Evolutionary conservation across 2,888 invertebrate genomes (phyloP), one percentile per base, ranked within the genome.

Genomic region (Opisthograptis luteolata): DNA sequence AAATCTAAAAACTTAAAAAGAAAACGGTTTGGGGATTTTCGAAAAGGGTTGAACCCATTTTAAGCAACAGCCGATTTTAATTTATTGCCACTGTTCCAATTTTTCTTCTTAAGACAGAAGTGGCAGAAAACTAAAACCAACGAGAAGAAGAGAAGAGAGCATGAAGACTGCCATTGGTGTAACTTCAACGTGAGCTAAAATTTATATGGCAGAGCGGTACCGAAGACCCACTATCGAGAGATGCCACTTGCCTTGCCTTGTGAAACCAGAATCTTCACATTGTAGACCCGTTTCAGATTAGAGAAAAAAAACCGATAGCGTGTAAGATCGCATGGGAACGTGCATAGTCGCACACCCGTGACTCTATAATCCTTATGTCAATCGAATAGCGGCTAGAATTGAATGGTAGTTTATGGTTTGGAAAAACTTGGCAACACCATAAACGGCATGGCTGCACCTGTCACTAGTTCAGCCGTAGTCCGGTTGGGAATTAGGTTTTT

Each of bases 221-320:
- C 75, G 70, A 77, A 71, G 72, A 65, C 70, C 71, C 68, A 79
- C 75, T 79, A 82, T 84, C 76, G 68, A 75, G 73, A 78, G 80
- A 77, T 83, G 80, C 81, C 72, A 83, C 81, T 84, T 78, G 75
- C 76, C 84, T 86, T 82, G 88, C 25, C n/a, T n/a, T n/a, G n/a
- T 84, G 79, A 84, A 89, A 88, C 89, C 88, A 87, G 89, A 89
- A 89, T 85, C 79, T 68, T 73, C 79, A 81, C 80, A 81, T 83
- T 83, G 88, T 85, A 84, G 84, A 87, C 90, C 78, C 82, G 90
- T 86, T 84, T 84, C 72, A 77, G 73, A 71, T 68, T 65, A 70
- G 74, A 73, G 74, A 83, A 80, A 81, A 79, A 73, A 74, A 69
- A 55, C 71, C 77, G 73, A 76, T 73, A 71, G 67, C 63, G 62